A percentile compares a stretch with the other conserved stretches of the same genome.
Conservation (phyloP, 2,797 vertebrate genomes). For the Eulemur mongoz region DNA sequence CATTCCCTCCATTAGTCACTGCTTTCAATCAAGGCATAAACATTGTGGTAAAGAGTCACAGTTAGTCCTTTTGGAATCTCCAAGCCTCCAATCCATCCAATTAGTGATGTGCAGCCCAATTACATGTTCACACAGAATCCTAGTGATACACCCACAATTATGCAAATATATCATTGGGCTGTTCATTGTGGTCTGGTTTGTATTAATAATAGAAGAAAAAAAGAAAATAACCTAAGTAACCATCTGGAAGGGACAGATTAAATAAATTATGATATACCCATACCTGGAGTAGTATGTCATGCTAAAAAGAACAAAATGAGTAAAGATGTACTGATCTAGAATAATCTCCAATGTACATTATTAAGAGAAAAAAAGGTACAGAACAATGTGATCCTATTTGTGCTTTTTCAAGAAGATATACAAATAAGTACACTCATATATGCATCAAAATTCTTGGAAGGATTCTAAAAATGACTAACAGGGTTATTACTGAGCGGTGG, state of each 20-base stretch:
- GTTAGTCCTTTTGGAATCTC: not conserved
- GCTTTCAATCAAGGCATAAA: constrained; percentile 15
- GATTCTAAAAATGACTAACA: constrained; percentile 32
- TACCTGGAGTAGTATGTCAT: not conserved
- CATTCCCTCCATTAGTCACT: not conserved
- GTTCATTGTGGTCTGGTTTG: not conserved
- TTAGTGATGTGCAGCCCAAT: constrained; percentile 24
- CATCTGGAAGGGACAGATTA: not conserved
- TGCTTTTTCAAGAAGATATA: not conserved
- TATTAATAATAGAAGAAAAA: constrained; percentile 17
- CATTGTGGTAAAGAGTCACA: constrained; percentile 4
- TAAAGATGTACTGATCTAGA: not conserved
- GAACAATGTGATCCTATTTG: not conserved
- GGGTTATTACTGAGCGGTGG: not conserved
- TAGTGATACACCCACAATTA: not conserved
- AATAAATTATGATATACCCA: constrained; percentile 17
- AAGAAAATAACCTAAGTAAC: not conserved
- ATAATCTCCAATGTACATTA: not conserved
- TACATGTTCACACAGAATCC: not conserved
- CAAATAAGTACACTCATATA: not conserved
- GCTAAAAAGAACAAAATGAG: constrained; percentile 8
- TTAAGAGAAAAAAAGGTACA: constrained; percentile 22
- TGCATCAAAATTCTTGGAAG: not conserved
- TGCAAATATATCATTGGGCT: not conserved
- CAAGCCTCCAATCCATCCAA: not conserved